phyloP scores from a whole-genome alignment of 2,888 invertebrate genomes.

The Ormyrus rosae region DNA sequence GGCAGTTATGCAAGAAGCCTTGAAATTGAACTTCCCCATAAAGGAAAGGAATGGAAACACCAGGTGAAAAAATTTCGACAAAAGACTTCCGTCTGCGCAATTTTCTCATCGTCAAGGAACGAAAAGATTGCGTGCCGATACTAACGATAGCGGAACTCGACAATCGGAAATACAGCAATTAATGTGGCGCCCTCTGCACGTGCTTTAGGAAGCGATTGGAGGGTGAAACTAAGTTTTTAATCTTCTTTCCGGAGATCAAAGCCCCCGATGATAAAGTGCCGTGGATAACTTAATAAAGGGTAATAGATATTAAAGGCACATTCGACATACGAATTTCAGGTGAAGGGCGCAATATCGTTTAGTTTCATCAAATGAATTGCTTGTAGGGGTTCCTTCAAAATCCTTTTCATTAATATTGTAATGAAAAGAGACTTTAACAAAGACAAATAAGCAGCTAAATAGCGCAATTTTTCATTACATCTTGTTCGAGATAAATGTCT shows the following conservation, averaged over 20 bases:
- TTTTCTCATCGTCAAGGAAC: conserved; percentile 10
- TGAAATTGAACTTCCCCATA: conserved; percentile 15
- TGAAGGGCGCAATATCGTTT: conserved; percentile 1
- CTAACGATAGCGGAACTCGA: not conserved
- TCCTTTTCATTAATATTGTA: not conserved
- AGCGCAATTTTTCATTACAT: too few species aligned
- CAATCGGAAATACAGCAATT: conserved; percentile 43
- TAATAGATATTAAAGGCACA: conserved; percentile 41
- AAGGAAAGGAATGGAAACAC: too few species aligned
- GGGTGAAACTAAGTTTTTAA: conserved; percentile 29
- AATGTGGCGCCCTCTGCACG: conserved; percentile 5
- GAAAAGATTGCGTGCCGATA: conserved; percentile 34
- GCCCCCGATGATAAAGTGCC: conserved; percentile 31
- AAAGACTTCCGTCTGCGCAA: not conserved
- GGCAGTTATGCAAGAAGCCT: not conserved
- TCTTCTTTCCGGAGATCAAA: conserved; percentile 37
- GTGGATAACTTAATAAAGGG: conserved; percentile 40
- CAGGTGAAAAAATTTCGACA: not conserved
- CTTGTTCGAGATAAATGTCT: too few species aligned
- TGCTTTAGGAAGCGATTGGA: not conserved
- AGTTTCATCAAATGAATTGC: conserved; percentile 20
- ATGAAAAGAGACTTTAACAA: not conserved
- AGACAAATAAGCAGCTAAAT: too few species aligned
- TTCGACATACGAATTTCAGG: conserved; percentile 29
- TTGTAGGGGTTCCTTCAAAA: not conserved